Conservation (phyloP, 2,113 vertebrate species). For the Procapra przewalskii region DNA sequence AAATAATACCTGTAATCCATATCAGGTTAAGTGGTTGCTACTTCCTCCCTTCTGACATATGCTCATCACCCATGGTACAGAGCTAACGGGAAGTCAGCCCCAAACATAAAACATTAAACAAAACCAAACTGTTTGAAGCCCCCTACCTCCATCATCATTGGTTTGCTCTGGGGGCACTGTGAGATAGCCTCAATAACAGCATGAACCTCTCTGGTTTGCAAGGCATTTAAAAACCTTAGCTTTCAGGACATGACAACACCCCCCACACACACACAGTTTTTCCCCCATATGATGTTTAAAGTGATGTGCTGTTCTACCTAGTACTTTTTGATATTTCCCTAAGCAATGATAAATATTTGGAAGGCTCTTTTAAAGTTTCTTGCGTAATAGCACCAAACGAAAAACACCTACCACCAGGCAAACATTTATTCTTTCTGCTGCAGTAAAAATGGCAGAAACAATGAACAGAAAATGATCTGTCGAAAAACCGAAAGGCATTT, state of each 20-base stretch:
- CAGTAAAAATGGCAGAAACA: constrained; percentile 64
- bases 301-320: background rate
- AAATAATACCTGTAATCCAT: background rate
- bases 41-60: accelerated
- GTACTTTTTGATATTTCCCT: constrained; percentile 35
- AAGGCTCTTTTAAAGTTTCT: constrained; percentile 53
- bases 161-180: accelerated
- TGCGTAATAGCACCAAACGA: constrained; percentile 16
- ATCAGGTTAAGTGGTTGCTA: background rate
- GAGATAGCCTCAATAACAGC: background rate
- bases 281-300: background rate
- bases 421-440: constrained; percentile 33
- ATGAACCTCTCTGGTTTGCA: background rate
- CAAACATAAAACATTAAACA: background rate
- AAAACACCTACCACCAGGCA: constrained; percentile 42
- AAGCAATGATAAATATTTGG: constrained; percentile 68
- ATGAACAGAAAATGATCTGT: constrained; percentile 67
- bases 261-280: background rate
- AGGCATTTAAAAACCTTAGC: background rate
- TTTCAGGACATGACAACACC: background rate
- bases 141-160: background rate
- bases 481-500: constrained; percentile 51
- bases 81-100: background rate
- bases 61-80: background rate
- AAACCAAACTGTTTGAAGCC: background rate